Evolutionary conservation across 2,797 vertebrate genomes (phyloP).

Genomic region (Valencia hispanica): DNA sequence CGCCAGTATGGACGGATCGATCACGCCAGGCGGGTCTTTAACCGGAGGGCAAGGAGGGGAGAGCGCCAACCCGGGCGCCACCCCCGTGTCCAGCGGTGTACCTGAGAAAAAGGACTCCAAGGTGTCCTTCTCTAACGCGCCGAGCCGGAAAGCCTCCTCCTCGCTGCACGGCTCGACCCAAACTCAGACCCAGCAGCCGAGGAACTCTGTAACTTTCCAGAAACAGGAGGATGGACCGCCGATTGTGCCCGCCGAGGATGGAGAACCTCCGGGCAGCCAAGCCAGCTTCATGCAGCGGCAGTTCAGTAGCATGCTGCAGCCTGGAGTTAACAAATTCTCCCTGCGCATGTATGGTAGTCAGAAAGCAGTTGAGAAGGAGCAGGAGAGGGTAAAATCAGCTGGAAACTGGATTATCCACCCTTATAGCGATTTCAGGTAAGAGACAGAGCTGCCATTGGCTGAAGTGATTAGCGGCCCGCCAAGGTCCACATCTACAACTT

Average conservation of each 20-base stretch:
- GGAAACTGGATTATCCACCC: conserved; percentile 99
- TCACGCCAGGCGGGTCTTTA: conserved; percentile 77
- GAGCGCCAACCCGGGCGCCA: conserved; percentile 63
- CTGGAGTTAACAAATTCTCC: conserved; percentile 99
- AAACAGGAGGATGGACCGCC: conserved; percentile 85
- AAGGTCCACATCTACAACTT: conserved; percentile 62
- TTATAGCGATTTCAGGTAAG: conserved; percentile 99
- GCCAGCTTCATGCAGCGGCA: conserved; percentile 96
- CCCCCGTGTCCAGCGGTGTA: conserved; percentile 66
- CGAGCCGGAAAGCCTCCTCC: conserved; percentile 85
- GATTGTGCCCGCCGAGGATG: conserved; percentile 86
- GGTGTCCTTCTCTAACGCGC: conserved; percentile 86
- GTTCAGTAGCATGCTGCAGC: conserved; percentile 95
- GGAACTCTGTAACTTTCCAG: conserved; percentile 85
- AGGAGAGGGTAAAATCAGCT: conserved; percentile 96
- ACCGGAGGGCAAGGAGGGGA: conserved; percentile 76
- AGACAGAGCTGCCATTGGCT: conserved; percentile 40
- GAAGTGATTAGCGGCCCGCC: conserved; percentile 50
- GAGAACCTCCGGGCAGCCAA: conserved; percentile 86
- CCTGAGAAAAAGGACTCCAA: conserved; percentile 84
- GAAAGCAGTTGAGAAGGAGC: conserved; percentile 94
- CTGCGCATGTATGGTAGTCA: conserved; percentile 98
- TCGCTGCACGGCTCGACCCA: conserved; percentile 74
- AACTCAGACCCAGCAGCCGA: conserved; percentile 75
- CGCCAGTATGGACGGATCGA: conserved; percentile 82